Base-by-base conservation (phyloP, 2,888 invertebrate genomes). In the Diachrysia chrysitis region DNA sequence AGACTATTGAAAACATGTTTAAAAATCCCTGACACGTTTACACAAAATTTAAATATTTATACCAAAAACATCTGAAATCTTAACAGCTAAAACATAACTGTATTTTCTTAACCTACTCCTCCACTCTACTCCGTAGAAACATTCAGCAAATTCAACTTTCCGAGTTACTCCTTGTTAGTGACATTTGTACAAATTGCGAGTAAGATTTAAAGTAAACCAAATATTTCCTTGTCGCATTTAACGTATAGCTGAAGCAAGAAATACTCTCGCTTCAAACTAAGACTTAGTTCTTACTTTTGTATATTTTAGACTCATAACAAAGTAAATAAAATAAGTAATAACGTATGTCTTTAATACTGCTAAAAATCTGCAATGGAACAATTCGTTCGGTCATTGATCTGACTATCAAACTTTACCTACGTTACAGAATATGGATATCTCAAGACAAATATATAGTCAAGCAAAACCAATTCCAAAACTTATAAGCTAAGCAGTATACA, bases 161-260 rank as follows among this genome's bases (percentile, higher is more conserved):
- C 63, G 68, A 77, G 58, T 78, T 68, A 55, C 29, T 71, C 62
- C 68, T 77, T 74, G 75, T 78, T 74, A 77, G 68, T 71, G 75
- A 74, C 77, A 62, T 72, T 75, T 72, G 60, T 78, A 78, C 71
- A 75, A 78, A 77, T 77, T 77, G 75, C 78, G 64, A 71, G 73
- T 56, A 62, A 69, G 72, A 78, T 65, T 73, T 60, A 53, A 68
- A 73, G 64, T 73, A 71, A 73, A 68, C 72, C 60, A 17, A 68
- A 70, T 75, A 75, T 72, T 76, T 68, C 48, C 55, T 55, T 65
- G 66, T 58, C 67, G 55, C 54, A 9, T 69, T 71, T 69, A 68
- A 70, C 62, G 63, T 63, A 58, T 61, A 59, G 35, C 19, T 60
- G 42, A 19, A 55, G 56, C 23, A 55, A 51, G 53, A 63, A 64